Percentiles rank a stretch among this genome's conserved stretches.
These are phyloP conservation scores for Pristionchus exspectatus DNA, from an alignment of 2,888 invertebrate species.

Conservation along the genomic window DNA sequence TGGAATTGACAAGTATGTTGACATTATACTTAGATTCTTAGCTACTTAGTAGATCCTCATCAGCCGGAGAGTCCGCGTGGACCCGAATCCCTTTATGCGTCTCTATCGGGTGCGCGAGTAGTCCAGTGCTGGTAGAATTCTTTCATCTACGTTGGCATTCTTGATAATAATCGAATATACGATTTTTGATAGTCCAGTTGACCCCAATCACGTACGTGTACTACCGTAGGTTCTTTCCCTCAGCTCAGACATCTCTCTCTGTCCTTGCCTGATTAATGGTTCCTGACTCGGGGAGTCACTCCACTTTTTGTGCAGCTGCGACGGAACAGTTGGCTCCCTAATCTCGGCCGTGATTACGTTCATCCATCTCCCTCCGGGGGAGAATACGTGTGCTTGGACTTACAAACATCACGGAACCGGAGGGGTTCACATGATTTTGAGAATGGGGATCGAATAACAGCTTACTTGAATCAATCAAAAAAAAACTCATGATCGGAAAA, in stretches of 20 bases:
- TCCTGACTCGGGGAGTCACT: constrained; percentile 40
- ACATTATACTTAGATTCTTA: not conserved
- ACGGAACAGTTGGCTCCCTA: constrained; percentile 22
- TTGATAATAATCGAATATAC: no score
- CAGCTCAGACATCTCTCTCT: not conserved
- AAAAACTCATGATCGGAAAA: no score
- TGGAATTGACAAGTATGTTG: constrained; percentile 61
- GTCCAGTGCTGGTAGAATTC: no score
- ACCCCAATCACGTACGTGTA: not conserved
- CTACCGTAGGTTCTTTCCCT: not conserved
- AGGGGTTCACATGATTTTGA: not conserved
- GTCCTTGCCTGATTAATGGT: constrained; percentile 46
- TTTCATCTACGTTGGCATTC: no score
- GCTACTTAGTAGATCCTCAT: not conserved
- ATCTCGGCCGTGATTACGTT: not conserved
- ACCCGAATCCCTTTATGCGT: no score
- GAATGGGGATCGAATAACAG: not conserved
- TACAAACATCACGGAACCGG: constrained; percentile 24
- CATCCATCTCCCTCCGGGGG: not conserved
- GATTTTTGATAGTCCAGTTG: not conserved
- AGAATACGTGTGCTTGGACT: not conserved
- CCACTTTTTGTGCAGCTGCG: constrained; percentile 28
- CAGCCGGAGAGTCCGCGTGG: no score
- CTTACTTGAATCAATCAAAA: not conserved
- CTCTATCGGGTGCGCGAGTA: no score